phyloP scores from a whole-genome alignment of 2,797 vertebrate genomes.

The Eulemur mongoz region DNA sequence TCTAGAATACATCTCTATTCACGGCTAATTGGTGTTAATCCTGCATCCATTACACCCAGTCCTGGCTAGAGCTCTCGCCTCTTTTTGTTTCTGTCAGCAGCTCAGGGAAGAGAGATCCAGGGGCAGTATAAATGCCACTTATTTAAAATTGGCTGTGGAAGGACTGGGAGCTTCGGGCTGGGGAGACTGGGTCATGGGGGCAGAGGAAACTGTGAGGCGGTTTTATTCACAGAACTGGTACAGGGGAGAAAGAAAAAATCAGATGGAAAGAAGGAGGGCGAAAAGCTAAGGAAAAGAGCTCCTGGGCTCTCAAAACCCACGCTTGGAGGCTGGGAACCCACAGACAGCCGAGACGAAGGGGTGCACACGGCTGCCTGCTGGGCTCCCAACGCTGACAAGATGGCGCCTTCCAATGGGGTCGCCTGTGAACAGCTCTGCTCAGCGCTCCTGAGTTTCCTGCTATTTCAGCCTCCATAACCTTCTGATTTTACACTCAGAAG shows the following conservation, averaged over 20 bases:
- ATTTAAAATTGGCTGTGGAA: neutral
- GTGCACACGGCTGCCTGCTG: rapidly evolving
- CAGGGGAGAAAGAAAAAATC: neutral
- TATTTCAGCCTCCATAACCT: neutral
- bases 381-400: rapidly evolving
- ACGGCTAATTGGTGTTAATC: neutral
- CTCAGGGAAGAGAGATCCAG: neutral
- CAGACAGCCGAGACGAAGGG: rapidly evolving
- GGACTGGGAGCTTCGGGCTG: neutral
- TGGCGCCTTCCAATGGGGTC: rapidly evolving
- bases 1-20: neutral
- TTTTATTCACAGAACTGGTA: neutral
- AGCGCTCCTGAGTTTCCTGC: neutral
- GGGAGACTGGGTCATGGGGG: neutral
- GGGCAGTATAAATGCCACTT: neutral
- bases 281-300: neutral
- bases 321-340: rapidly evolving
- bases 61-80: neutral
- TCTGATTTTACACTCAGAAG: neutral
- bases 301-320: neutral
- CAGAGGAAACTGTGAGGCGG: neutral
- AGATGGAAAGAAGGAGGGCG: neutral
- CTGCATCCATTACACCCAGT: neutral
- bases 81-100: neutral
- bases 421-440: rapidly evolving